Percentiles rank a stretch among this genome's conserved stretches.
Conservation (phyloP, 1,140 invertebrate genomes). For the Bombus balteatus region DNA sequence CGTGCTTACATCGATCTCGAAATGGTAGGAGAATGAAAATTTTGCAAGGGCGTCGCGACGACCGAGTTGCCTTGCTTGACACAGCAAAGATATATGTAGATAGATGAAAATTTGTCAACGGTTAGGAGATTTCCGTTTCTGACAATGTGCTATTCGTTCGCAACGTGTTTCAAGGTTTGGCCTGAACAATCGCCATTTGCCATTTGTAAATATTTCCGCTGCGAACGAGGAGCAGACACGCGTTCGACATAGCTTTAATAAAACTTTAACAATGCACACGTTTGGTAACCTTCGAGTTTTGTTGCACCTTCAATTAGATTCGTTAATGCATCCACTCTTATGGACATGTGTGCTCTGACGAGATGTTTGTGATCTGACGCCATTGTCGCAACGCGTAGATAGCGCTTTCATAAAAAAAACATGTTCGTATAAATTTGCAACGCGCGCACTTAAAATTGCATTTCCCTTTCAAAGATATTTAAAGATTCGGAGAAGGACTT, state of each 20-base stretch:
- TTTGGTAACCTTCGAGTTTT: neutral
- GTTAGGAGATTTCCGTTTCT: neutral
- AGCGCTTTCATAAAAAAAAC: too few species aligned
- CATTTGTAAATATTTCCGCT: neutral
- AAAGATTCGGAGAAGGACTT: too few species aligned
- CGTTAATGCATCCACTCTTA: neutral
- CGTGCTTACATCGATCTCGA: too few species aligned
- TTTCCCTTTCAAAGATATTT: too few species aligned
- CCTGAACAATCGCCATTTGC: neutral
- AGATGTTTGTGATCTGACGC: neutral
- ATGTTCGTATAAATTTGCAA: too few species aligned
- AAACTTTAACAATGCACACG: neutral
- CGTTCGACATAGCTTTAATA: neutral
- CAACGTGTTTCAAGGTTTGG: neutral
- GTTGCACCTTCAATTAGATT: neutral
- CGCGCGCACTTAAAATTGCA: too few species aligned
- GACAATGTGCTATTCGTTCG: neutral
- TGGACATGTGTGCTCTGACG: neutral
- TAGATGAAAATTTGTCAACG: neutral
- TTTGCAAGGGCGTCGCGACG: neutral
- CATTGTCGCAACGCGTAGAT: neutral
- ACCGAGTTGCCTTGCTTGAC: too few species aligned
- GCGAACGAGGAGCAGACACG: neutral
- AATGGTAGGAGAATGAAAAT: neutral
- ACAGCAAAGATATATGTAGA: too few species aligned